Evolutionary conservation across 2,113 vertebrate genomes (phyloP), one percentile per base, ranked within the genome.

Genomic region (Lynx canadensis): DNA sequence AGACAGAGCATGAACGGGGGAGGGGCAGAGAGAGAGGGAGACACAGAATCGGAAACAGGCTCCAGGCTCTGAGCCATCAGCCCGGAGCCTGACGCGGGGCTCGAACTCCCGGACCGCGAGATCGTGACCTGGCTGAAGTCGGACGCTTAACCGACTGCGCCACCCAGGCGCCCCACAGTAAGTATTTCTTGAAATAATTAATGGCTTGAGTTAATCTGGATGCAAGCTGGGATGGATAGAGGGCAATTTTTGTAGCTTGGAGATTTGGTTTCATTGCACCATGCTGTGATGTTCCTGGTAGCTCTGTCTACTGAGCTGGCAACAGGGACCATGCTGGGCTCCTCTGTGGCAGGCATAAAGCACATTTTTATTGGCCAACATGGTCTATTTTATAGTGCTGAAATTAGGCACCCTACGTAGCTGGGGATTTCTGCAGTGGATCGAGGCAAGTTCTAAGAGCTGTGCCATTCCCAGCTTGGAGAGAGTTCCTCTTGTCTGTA

Each of bases 101-200:
- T n/a, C n/a, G n/a, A n/a, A n/a, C n/a, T n/a, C n/a, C n/a, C n/a
- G n/a, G n/a, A n/a, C n/a, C n/a, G n/a, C n/a, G n/a, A n/a, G n/a
- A n/a, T n/a, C n/a, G n/a, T n/a, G n/a, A n/a, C n/a, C n/a, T n/a
- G n/a, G n/a, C n/a, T n/a, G n/a, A n/a, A n/a, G n/a, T n/a, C n/a
- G n/a, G n/a, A n/a, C n/a, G n/a, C n/a, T n/a, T n/a, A n/a, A n/a
- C n/a, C n/a, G n/a, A n/a, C n/a, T n/a, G n/a, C n/a, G n/a, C n/a
- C n/a, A n/a, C n/a, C n/a, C n/a, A n/a, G n/a, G n/a, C n/a, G n/a
- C n/a, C n/a, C n/a, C n/a, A n/a, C 69, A 73, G 0, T 57, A 79
- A 50, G 11, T 85, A 66, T 79, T 76, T 97, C 78, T 81, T 91
- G 48, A 88, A 87, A 63, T 60, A 29, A 66, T 95, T 48, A 74